Evolutionary conservation across 2,113 vertebrate species (phyloP), one percentile per base, ranked within the genome.

Genomic region (Eira barbara): DNA sequence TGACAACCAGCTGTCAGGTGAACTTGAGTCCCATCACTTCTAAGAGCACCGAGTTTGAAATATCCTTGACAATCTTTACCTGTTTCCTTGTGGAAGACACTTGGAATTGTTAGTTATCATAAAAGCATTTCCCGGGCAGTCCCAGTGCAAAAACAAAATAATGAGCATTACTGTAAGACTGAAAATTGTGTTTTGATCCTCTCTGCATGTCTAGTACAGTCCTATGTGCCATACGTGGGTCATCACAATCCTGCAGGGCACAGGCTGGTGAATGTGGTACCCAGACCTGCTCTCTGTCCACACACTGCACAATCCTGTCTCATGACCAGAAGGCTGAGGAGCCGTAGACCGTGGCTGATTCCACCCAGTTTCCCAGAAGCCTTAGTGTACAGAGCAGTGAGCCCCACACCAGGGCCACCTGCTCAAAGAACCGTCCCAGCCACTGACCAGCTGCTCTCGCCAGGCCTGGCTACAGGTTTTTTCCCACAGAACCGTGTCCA

Each of bases 151-250:
- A n/a, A 27, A 3, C 2, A 2, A 39, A 67, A 8, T 17, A 23
- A 14, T 3, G 4, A 31, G 76, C 23, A 9, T 57, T 45, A 4
- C 2, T 7, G 0, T 6, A 27, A 31, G 42, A 20, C 10, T 23
- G 8, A 57, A 57, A 3, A 3, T 2, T 0, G 23, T 2, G 12
- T 8, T 18, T 11, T 0, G 1, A 18, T 47, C 67, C 2, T 15
- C 63, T 34, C 63, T 11, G 25, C 2, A 23, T 13, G 25, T 2
- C 27, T 8, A 25, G 36, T 10, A 0, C 27, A 0, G 27, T 4
- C 21, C 17, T 2, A 3, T 2, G 0, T 0, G 18, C 36, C 2
- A 2, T 6, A 13, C 0, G 0, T 57, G 13, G 12, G 31, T 63
- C 2, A 1, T n/a, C 13, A 4, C 45, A 3, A 2, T 29, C 52